Percentiles rank a stretch among this genome's conserved stretches.
These are phyloP conservation scores for Sphaerodactylus townsendi DNA, from an alignment of 2,113 vertebrate genomes.

Conservation along the genomic window DNA sequence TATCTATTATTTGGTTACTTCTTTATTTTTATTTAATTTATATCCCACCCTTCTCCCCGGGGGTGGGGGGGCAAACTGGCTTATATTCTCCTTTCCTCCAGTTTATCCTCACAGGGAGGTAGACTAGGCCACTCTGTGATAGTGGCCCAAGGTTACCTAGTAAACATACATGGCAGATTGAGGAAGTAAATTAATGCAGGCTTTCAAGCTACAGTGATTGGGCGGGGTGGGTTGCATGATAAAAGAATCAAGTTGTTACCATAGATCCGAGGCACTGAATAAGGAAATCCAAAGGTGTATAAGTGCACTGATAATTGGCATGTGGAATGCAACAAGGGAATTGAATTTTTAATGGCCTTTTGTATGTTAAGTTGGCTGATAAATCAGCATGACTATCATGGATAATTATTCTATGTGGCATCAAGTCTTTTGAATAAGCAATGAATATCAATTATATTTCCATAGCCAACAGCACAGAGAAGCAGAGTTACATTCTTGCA, in stretches of 20 bases:
- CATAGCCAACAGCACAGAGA: not conserved
- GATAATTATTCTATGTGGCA: conserved; percentile 5
- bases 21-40: no score
- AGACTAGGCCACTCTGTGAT: no score
- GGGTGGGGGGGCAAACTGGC: no score
- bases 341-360: conserved; percentile 21
- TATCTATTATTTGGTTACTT: no score
- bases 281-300: not conserved
- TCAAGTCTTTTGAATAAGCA: not conserved
- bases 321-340: conserved; percentile 4
- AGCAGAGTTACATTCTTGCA: not conserved
- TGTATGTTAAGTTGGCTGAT: not conserved
- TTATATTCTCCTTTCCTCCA: no score
- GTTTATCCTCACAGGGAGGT: no score
- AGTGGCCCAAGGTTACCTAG: no score
- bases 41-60: no score
- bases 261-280: not conserved
- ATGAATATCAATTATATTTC: not conserved
- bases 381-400: not conserved
- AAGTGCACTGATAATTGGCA: conserved; percentile 4
- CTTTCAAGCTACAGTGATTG: not conserved
- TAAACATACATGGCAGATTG: no score
- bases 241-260: not conserved
- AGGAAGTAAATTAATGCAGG: no score
- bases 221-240: no score